Conservation (phyloP, 1,140 invertebrate species). For the Hormaphis cornu region DNA sequence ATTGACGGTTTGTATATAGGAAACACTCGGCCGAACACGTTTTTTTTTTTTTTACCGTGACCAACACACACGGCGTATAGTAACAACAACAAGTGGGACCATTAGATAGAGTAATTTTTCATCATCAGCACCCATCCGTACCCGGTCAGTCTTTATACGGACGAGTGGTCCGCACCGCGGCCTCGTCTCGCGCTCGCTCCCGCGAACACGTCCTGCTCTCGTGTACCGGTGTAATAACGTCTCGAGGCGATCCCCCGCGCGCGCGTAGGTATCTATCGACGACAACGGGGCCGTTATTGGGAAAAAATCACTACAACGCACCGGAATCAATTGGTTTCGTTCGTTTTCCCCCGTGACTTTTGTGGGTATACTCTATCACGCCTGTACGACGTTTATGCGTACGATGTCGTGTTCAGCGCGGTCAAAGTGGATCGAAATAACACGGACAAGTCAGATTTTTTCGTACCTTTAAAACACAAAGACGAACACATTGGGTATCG, state of each 20-base stretch:
- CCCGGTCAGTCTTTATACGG: not conserved
- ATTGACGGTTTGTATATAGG: not conserved
- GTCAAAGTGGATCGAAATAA: no score
- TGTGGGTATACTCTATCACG: no score
- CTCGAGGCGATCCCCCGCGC: not conserved
- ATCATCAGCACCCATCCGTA: slow-evolving; percentile 24
- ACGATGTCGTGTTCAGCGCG: no score
- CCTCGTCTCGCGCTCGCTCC: not conserved
- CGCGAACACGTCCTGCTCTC: not conserved
- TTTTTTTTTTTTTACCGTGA: slow-evolving; percentile 21
- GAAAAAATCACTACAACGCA: no score
- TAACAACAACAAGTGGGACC: slow-evolving; percentile 23
- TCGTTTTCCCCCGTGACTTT: no score
- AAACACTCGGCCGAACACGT: slow-evolving; percentile 24
- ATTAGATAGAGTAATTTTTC: slow-evolving; percentile 29
- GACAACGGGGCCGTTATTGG: no score
- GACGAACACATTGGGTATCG: no score
- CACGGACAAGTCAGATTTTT: no score
- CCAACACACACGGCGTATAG: not conserved
- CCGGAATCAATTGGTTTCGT: no score
- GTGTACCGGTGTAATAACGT: not conserved
- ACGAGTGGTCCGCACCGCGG: no score
- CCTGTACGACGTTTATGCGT: no score
- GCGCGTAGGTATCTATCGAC: not conserved
- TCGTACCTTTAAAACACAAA: no score